Evolutionary conservation across 30 jellyfish, hydroid and myxozoan genomes (phyloP), one percentile per base, ranked within the genome.

Genomic region (Cassiopea andromeda): DNA sequence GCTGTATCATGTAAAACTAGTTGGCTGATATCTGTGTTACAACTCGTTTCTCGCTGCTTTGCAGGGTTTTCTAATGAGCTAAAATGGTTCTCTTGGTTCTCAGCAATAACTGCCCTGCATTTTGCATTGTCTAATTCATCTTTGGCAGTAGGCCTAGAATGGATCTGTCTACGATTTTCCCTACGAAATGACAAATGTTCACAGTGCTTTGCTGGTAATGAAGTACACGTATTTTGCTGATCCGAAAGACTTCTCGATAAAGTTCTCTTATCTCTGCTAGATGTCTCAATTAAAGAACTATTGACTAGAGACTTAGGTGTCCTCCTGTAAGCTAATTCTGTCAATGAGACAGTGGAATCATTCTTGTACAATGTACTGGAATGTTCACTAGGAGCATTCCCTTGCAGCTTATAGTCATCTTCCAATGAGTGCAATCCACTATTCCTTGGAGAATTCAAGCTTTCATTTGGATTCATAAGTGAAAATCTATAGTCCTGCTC

Each of bases 201-300:
- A 1, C 8, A 50, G 17, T 12, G 27, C 44, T 6, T 44, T 47
- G 14, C 27, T 43, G 48, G 19, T 15, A 12, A 38, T 38, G 79
- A 19, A 1, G 57, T 70, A 46, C 46, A 3, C 48, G 2, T 77
- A 10, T 46, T 44, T 64, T 81, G 69, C 27, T 48, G 90, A 49
- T 81, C 90, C 6, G 90, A 81, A 13, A 81, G 90, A 81, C 90
- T 81, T 2, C 90, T 66, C 58, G 80, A 44, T 46, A 70, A 68
- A 14, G 48, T 6, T 47, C 16, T 17, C 15, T 48, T 27, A 9
- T 64, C 82, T 14, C 2, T 70, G 46, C 3, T 45, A 8, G 27
- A 16, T 27, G 48, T 64, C 49, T 14, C 27, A 73, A 38, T 2
- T 45, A 73, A 45, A n/a, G 82, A 66, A 8, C 18, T 45, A 45